phyloP scores from a whole-genome alignment of 2,888 invertebrate species.

The Dusona sp. region DNA sequence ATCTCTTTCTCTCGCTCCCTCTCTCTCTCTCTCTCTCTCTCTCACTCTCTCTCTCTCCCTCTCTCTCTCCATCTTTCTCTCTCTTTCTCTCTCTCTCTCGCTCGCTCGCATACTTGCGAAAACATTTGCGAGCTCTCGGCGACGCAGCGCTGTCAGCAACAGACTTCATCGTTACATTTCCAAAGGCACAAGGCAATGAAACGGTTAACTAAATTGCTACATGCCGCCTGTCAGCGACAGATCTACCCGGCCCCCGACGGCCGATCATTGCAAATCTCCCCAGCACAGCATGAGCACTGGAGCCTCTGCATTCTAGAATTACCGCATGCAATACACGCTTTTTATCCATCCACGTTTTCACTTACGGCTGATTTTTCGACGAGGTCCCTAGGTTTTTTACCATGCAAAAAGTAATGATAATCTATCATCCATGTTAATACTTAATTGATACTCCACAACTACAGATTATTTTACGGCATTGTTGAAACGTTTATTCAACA shows the following conservation, averaged over 20 bases:
- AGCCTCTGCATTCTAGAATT: conserved; percentile 36
- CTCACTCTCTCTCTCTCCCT: background rate
- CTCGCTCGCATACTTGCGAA: conserved; percentile 66
- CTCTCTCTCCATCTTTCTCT: background rate
- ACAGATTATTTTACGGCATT: conserved; percentile 4
- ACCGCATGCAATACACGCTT: conserved; percentile 34
- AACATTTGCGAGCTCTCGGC: conserved; percentile 75
- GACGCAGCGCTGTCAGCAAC: conserved; percentile 79
- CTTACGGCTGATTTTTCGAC: conserved; percentile 47
- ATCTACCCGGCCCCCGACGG: conserved; percentile 58
- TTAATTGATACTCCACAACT: conserved; percentile 13
- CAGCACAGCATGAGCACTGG: conserved; percentile 19
- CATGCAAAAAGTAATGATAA: background rate
- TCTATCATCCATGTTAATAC: background rate
- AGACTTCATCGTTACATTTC: conserved; percentile 83
- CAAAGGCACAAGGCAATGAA: conserved; percentile 82
- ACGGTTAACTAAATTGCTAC: conserved; percentile 84
- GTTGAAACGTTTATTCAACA: background rate
- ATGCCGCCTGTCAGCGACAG: conserved; percentile 82
- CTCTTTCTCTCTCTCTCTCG: conserved; percentile 21
- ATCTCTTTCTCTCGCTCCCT: background rate
- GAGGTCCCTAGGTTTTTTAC: background rate
- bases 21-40: background rate
- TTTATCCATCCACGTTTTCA: conserved; percentile 37
- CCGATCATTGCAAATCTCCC: conserved; percentile 59